Evolutionary conservation across 2,113 vertebrate genomes (phyloP).

Genomic region (Anolis sagrei): DNA sequence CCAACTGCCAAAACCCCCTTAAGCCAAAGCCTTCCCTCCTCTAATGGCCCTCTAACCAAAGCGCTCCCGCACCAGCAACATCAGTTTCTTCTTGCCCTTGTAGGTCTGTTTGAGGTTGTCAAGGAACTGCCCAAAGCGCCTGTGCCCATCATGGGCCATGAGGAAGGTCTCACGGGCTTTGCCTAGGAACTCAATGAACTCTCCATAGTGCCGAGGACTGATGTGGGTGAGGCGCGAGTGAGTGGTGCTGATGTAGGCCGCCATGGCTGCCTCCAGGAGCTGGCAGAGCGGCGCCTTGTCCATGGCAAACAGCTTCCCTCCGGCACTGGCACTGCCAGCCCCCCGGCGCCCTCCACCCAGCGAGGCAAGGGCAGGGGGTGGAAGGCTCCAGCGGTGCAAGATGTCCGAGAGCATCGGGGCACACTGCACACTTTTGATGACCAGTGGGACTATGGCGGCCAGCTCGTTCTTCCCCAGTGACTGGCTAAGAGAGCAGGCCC

Average conservation of each 20-base stretch:
- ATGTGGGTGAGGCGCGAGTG: conserved; percentile 78
- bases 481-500: conserved; percentile 77
- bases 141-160: conserved; percentile 71
- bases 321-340: conserved; percentile 5
- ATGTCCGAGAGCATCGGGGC: conserved; percentile 76
- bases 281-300: conserved; percentile 74
- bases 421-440: conserved; percentile 76
- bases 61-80: conserved; percentile 75
- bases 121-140: conserved; percentile 73
- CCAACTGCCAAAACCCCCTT: not conserved
- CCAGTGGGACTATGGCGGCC: conserved; percentile 71
- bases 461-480: conserved; percentile 74
- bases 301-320: conserved; percentile 56
- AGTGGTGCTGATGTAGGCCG: conserved; percentile 74
- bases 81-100: conserved; percentile 78
- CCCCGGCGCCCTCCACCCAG: conserved; percentile 60
- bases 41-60: conserved; percentile 65
- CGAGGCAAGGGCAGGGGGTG: conserved; percentile 60
- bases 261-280: conserved; percentile 70
- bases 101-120: conserved; percentile 77
- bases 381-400: conserved; percentile 72
- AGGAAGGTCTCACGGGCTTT: conserved; percentile 77
- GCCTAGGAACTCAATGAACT: conserved; percentile 76
- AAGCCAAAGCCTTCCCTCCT: not conserved
- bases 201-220: conserved; percentile 74